These are phyloP conservation scores for Dynastes hyllus DNA, from an alignment of 2,888 invertebrate genomes.

Conservation along the genomic window DNA sequence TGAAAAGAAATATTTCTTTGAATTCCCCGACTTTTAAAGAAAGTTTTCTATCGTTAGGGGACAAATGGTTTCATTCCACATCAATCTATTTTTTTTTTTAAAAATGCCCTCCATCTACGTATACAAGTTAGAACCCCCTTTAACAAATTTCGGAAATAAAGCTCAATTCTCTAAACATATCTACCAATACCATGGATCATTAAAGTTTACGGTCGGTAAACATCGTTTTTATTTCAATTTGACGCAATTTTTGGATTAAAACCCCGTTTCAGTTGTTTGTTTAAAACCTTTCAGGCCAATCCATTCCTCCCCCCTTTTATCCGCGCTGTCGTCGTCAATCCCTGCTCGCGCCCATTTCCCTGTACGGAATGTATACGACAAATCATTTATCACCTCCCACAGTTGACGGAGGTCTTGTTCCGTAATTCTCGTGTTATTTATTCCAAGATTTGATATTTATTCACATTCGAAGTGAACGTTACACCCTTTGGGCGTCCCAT, in stretches of 20 bases:
- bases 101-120: no score
- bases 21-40: no score
- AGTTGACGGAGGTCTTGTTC: conserved; percentile 37
- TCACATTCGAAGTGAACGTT: no score
- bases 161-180: neutral
- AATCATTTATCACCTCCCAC: conserved; percentile 49
- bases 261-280: conserved; percentile 48
- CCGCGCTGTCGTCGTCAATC: conserved; percentile 13
- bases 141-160: neutral
- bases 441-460: neutral
- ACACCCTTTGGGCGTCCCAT: no score
- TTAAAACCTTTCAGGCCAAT: conserved; percentile 24
- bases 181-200: neutral
- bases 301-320: conserved; percentile 13
- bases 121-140: no score
- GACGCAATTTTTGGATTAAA: conserved; percentile 41
- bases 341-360: conserved; percentile 26
- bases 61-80: no score
- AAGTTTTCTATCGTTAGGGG: no score
- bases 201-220: neutral
- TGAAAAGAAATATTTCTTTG: no score
- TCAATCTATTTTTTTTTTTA: no score
- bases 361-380: conserved; percentile 36
- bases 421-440: neutral
- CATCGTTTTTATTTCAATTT: conserved; percentile 39